Evolutionary conservation across 2,113 vertebrate genomes (phyloP).

Genomic region (Podarcis cretensis): DNA sequence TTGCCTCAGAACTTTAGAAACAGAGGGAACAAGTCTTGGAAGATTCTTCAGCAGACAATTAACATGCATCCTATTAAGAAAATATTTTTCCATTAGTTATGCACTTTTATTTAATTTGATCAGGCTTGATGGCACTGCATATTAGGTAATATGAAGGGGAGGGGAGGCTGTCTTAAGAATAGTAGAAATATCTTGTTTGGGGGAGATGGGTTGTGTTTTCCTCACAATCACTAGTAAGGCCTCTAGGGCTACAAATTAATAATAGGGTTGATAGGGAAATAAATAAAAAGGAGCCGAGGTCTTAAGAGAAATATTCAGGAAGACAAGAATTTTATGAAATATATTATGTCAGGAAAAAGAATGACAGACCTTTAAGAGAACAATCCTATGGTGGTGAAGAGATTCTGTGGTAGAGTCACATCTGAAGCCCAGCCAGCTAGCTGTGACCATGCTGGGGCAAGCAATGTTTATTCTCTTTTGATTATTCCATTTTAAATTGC

Average conservation of each 20-base stretch:
- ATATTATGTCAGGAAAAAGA: constrained; percentile 31
- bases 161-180: not conserved
- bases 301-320: constrained; percentile 18
- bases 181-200: not conserved
- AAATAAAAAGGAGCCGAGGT: not conserved
- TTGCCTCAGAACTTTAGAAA: not conserved
- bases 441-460: too few species aligned
- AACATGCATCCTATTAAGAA: not conserved
- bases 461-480: too few species aligned
- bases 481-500: too few species aligned
- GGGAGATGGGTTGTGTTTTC: not conserved
- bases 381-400: too few species aligned
- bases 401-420: too few species aligned
- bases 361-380: not conserved
- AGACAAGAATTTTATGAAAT: constrained; percentile 6
- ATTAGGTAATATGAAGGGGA: not conserved
- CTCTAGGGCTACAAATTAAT: not conserved
- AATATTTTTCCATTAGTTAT: not conserved
- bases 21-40: not conserved
- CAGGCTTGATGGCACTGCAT: not conserved
- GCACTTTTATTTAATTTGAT: not conserved
- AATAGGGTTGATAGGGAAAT: not conserved
- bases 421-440: too few species aligned
- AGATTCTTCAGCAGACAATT: not conserved
- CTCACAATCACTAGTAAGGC: not conserved